These are phyloP conservation scores for Venusia cambrica DNA, from an alignment of 2,888 invertebrate species.

Conservation along the genomic window DNA sequence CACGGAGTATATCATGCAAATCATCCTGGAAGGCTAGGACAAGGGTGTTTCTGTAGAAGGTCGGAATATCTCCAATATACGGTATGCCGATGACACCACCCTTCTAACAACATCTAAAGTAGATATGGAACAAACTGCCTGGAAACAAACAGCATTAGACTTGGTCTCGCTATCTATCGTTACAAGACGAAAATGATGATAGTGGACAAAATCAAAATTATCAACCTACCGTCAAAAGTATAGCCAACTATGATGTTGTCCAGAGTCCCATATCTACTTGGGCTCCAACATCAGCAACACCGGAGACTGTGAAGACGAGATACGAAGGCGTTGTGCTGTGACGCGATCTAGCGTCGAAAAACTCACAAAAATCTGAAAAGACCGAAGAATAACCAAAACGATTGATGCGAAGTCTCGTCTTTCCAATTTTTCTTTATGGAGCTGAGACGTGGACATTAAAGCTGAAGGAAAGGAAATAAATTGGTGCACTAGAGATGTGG, in stretches of 20 bases:
- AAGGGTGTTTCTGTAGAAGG: too few relatives aligned
- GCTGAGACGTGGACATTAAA: too few relatives aligned
- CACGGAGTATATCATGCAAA: too few relatives aligned
- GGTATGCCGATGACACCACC: too few relatives aligned
- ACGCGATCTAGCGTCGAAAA: neutral
- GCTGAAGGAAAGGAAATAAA: too few relatives aligned
- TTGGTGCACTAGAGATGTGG: too few relatives aligned
- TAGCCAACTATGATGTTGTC: slow-evolving; percentile 1
- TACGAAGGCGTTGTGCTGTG: slow-evolving; percentile 1
- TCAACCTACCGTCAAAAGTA: neutral
- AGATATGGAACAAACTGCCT: neutral
- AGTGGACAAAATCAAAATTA: slow-evolving; percentile 1
- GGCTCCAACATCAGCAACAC: neutral
- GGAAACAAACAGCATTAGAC: neutral
- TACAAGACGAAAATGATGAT: slow-evolving; percentile 4
- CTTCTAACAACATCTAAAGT: neutral
- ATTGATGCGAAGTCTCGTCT: too few relatives aligned
- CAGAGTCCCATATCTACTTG: slow-evolving; percentile 3
- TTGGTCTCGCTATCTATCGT: slow-evolving; percentile 4
- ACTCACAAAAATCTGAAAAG: slow-evolving; percentile 1
- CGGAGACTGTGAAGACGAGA: slow-evolving; percentile 3
- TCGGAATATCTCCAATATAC: too few relatives aligned
- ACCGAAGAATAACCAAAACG: neutral
- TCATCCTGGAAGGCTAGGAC: too few relatives aligned
- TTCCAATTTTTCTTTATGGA: too few relatives aligned